Base-by-base conservation (phyloP, 2,888 invertebrate genomes). In the Cantharis rustica region DNA sequence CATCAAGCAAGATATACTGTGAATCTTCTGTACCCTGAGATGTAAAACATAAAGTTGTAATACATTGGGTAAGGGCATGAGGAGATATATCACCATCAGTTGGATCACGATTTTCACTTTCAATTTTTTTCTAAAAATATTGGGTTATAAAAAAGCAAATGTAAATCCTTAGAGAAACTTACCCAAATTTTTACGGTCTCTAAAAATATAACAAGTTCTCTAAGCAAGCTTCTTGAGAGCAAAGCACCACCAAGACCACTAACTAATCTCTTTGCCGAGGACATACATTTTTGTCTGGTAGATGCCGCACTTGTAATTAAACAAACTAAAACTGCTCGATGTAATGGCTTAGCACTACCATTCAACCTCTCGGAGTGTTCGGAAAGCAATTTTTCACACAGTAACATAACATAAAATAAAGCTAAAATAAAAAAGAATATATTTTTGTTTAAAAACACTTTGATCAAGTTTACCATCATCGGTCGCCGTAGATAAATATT, bases 301-400 rank as follows among this genome's bases (percentile, higher is more conserved):
- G 89, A 84, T 75, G 91, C 91, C 63, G 91, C 90, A 1, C 92
- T 90, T 2, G 93, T 91, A 11, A 93, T 91, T 20, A 94, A 88
- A 72, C 93, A 93, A 79, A 91, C 90, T 69, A 96, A 89, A 26
- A 97, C 89, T 0, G 95, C 95, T 82, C 92, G 91, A 84, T 93
- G 93, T 69, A 96, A 87, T 0, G 94, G 93, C 2, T 91, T 91
- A 16, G 91, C 87, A 81, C 91, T 90, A 16, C 93, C 94, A 81
- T 91, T 92, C 80, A 95, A 88, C 86, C 92, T 92, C 81, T 91
- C 91, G 11, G 90, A 90, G 89, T 95, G 94, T 81, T 94, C 92
- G 77, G 92, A 90, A 69, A 96, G 88, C 62, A 96, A 89, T 79
- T 91, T 90, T 86, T 94, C 93, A 85, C 94, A 93, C 82, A 96